Conservation (phyloP, 2,797 vertebrate species). For the Leptodactylus fallax region DNA sequence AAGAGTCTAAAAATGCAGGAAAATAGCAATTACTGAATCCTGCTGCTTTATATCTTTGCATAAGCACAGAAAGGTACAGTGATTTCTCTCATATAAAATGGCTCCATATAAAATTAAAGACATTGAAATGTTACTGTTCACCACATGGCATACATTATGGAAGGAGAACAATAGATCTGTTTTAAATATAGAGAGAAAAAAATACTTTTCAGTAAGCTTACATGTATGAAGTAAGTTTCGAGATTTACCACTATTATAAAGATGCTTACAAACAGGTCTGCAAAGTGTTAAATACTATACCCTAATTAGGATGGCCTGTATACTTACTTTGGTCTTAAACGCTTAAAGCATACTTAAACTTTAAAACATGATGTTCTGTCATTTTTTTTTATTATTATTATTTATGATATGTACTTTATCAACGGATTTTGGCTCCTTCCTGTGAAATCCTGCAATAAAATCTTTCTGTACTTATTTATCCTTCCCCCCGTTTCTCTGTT, state of each 20-base stretch:
- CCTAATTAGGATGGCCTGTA: constrained; percentile 17
- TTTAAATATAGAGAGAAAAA: constrained; percentile 38
- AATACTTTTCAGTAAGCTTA: neutral
- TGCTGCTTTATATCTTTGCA: constrained; percentile 6
- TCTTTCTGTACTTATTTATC: too few relatives aligned
- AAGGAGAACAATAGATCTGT: constrained; percentile 29
- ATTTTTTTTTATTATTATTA: too few relatives aligned
- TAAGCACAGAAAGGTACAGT: constrained; percentile 15
- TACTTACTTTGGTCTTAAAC: neutral
- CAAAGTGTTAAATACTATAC: constrained; percentile 4
- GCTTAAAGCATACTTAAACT: too few relatives aligned
- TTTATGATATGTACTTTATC: too few relatives aligned
- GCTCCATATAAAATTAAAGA: constrained; percentile 40
- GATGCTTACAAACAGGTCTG: neutral
- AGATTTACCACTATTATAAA: constrained; percentile 13
- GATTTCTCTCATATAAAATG: constrained; percentile 16
- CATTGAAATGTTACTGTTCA: constrained; percentile 36
- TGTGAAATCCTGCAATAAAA: too few relatives aligned
- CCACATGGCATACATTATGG: constrained; percentile 26
- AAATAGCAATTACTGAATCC: neutral
- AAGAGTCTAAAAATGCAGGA: neutral
- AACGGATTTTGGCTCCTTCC: too few relatives aligned
- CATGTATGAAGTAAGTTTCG: neutral
- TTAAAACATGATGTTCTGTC: too few relatives aligned
- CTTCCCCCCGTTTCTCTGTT: too few relatives aligned